phyloP scores from a whole-genome alignment of 2,113 vertebrate species.

The Motacilla alba region DNA sequence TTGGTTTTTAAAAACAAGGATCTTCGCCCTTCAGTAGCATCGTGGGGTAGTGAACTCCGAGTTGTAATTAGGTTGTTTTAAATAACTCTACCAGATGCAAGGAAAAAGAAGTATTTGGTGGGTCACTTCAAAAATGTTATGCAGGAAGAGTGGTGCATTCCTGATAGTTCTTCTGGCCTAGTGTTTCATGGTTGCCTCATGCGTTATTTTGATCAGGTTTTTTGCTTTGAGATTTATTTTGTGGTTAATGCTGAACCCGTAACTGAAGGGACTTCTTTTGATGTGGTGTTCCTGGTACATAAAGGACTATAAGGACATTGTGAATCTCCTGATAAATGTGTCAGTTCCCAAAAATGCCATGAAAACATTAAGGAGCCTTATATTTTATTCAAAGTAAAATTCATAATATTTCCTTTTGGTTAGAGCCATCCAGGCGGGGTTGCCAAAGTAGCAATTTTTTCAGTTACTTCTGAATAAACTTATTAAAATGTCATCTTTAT shows the following conservation, averaged over 20 bases:
- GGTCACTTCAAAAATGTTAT: background rate
- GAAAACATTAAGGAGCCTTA: background rate
- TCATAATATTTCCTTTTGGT: background rate
- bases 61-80: slow-evolving; percentile 4
- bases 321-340: background rate
- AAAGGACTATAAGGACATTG: background rate
- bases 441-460: slow-evolving; percentile 11
- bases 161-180: background rate
- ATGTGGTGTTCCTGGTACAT: background rate
- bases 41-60: background rate
- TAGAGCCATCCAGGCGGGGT: background rate
- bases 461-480: slow-evolving; percentile 21
- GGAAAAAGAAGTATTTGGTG: background rate
- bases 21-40: background rate
- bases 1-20: slow-evolving; percentile 4
- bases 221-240: slow-evolving; percentile 5
- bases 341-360: background rate
- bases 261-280: background rate
- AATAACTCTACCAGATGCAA: background rate
- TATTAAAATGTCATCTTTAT: slow-evolving; percentile 40
- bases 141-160: background rate
- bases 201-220: background rate
- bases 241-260: background rate
- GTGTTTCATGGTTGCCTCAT: background rate
- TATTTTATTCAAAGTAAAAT: background rate